These are phyloP conservation scores for Abrostola tripartita DNA, from an alignment of 2,888 invertebrate genomes.

Conservation along the genomic window DNA sequence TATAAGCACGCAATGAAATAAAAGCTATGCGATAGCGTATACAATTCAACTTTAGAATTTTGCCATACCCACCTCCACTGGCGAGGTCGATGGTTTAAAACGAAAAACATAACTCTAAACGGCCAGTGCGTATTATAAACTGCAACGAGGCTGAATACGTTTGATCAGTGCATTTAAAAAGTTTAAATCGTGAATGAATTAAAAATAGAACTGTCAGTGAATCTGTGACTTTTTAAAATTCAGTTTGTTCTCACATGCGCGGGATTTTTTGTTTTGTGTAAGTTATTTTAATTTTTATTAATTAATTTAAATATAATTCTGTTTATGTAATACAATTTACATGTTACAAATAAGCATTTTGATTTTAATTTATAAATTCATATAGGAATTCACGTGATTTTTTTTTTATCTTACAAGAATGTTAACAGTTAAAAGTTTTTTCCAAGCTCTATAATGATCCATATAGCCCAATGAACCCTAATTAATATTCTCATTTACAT, in stretches of 20 bases:
- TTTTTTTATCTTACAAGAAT: no score
- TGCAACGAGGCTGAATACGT: slow-evolving; percentile 51
- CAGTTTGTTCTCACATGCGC: slow-evolving; percentile 39
- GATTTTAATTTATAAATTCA: no score
- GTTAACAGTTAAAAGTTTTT: no score
- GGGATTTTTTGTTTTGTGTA: slow-evolving; percentile 37
- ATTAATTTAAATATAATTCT: not conserved
- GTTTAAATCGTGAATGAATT: slow-evolving; percentile 31
- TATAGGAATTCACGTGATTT: no score
- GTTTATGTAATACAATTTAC: not conserved
- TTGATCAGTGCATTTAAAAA: slow-evolving; percentile 50
- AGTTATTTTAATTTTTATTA: slow-evolving; percentile 15
- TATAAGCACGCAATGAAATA: slow-evolving; percentile 13
- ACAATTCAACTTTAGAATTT: slow-evolving; percentile 29
- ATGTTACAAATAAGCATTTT: not conserved
- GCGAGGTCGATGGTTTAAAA: slow-evolving; percentile 67
- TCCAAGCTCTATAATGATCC: no score
- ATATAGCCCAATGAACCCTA: no score
- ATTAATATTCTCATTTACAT: no score
- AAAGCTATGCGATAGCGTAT: slow-evolving; percentile 5
- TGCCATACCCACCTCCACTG: slow-evolving; percentile 60
- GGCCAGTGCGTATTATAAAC: slow-evolving; percentile 68
- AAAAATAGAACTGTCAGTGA: slow-evolving; percentile 44
- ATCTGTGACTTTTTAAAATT: slow-evolving; percentile 37
- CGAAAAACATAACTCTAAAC: slow-evolving; percentile 62